phyloP scores from a whole-genome alignment of 2,888 invertebrate genomes.

The Linyphia triangularis region DNA sequence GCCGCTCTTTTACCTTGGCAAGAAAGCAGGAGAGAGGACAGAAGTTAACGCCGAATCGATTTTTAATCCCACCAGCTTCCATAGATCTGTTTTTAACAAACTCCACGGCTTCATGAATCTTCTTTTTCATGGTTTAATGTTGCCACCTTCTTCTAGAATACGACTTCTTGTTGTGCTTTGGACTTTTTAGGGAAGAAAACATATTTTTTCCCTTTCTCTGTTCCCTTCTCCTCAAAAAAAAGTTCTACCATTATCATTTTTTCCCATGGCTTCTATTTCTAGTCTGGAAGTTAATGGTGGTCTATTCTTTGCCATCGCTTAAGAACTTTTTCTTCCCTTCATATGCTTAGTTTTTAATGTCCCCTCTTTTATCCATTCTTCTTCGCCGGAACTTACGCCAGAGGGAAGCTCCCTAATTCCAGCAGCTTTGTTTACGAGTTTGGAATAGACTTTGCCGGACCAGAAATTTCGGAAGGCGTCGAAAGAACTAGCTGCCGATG shows the following conservation, averaged over 20 bases:
- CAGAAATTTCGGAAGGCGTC: background rate
- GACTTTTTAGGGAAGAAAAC: conserved; percentile 42
- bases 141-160: conserved; percentile 16
- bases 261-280: conserved; percentile 34
- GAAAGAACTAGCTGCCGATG: background rate
- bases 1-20: background rate
- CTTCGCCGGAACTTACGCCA: conserved; percentile 4
- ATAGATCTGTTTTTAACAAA: conserved; percentile 30
- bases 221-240: background rate
- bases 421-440: conserved; percentile 7
- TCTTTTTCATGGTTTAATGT: background rate
- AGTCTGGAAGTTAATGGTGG: conserved; percentile 56
- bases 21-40: background rate
- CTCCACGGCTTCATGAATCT: conserved; percentile 28
- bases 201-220: background rate
- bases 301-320: conserved; percentile 58
- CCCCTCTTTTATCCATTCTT: conserved; percentile 21
- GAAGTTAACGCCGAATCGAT: conserved; percentile 30
- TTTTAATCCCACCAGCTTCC: conserved; percentile 23
- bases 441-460: background rate
- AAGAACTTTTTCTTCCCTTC: conserved; percentile 19
- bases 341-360: conserved; percentile 39
- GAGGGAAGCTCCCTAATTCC: background rate
- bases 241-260: conserved; percentile 46
- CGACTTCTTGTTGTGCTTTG: conserved; percentile 29